A percentile compares a stretch with the other conserved stretches of the same genome.
phyloP scores from a whole-genome alignment of 2,797 vertebrate species.

The Sylvia borin region DNA sequence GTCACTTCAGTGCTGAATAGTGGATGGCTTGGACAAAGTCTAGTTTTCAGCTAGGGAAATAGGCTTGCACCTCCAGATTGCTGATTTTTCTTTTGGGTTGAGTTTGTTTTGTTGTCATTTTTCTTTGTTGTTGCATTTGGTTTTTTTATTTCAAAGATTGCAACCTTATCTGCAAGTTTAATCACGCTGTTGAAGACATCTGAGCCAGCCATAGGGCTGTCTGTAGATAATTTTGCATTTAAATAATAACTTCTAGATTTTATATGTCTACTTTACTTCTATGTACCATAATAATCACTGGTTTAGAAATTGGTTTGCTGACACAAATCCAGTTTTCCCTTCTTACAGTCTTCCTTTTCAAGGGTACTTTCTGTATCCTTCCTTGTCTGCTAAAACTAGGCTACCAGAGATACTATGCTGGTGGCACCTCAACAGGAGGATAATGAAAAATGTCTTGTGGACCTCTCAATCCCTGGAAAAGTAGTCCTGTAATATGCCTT shows the following conservation, averaged over 20 bases:
- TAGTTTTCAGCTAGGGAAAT: background rate
- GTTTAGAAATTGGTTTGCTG: background rate
- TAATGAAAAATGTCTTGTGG: background rate
- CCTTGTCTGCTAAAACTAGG: background rate
- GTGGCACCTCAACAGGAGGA: background rate
- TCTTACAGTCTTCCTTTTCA: background rate
- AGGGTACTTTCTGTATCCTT: background rate
- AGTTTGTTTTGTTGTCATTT: background rate
- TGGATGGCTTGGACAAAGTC: background rate
- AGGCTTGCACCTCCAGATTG: background rate
- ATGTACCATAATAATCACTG: background rate
- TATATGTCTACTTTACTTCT: background rate
- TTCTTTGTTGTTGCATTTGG: background rate
- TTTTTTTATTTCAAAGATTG: background rate
- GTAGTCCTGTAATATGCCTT: background rate
- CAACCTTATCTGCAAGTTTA: background rate
- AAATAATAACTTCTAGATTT: background rate
- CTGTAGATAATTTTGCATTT: constrained; percentile 9
- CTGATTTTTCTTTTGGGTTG: background rate
- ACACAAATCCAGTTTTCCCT: background rate
- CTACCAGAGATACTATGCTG: background rate
- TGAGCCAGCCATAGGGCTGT: background rate
- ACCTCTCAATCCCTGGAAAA: background rate
- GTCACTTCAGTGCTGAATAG: background rate
- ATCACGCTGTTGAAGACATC: background rate